Conservation (phyloP, 64 coral and sea anemone species). For the Trachythela sp. region DNA sequence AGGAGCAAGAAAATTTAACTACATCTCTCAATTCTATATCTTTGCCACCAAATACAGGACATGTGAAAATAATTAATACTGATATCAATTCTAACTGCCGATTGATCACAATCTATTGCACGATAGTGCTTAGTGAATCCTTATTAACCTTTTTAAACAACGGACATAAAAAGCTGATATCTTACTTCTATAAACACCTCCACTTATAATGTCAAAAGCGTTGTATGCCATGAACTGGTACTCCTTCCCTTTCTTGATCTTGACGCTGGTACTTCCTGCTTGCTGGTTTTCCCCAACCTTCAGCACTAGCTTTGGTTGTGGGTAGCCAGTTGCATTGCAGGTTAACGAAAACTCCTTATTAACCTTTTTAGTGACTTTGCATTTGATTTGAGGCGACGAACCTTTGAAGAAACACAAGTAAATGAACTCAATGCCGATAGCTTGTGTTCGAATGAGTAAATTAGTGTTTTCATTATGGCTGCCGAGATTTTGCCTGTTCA, state of each 20-base stretch:
- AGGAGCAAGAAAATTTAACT: too few relatives aligned
- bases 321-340: neutral
- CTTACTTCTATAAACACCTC: neutral
- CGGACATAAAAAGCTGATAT: too few relatives aligned
- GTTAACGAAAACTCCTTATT: neutral
- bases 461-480: too few relatives aligned
- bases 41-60: too few relatives aligned
- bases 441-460: neutral
- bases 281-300: neutral
- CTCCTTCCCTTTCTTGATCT: neutral
- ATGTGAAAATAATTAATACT: too few relatives aligned
- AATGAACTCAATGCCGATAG: neutral
- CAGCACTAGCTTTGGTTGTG: neutral
- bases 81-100: too few relatives aligned
- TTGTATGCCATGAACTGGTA: neutral
- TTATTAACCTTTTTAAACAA: too few relatives aligned
- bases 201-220: neutral
- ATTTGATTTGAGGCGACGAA: neutral
- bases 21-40: too few relatives aligned
- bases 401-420: neutral
- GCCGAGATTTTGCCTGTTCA: too few relatives aligned
- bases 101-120: too few relatives aligned
- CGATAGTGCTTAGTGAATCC: too few relatives aligned
- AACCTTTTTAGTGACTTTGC: neutral
- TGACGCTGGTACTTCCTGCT: neutral